Evolutionary conservation across 2,888 invertebrate genomes (phyloP).

Genomic region (Notocelia uddmanniana): DNA sequence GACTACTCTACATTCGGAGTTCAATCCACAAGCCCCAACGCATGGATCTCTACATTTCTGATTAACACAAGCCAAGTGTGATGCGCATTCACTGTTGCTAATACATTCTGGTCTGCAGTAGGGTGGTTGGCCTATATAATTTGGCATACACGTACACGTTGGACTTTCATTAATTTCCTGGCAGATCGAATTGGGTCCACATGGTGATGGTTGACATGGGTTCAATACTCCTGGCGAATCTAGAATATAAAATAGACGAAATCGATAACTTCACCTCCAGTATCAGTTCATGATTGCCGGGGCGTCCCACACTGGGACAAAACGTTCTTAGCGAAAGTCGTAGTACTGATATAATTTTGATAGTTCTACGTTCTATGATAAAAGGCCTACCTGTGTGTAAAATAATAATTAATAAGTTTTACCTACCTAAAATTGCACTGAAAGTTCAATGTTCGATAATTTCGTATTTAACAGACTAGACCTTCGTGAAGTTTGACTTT

Average conservation of each 20-base stretch:
- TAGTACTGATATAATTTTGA: no score
- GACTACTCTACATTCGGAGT: slow-evolving; percentile 90
- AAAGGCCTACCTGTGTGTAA: no score
- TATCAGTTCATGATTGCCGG: no score
- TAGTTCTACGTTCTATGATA: no score
- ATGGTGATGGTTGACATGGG: slow-evolving; percentile 92
- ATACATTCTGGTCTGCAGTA: slow-evolving; percentile 93
- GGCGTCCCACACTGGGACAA: no score
- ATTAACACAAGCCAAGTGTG: slow-evolving; percentile 89
- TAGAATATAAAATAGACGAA: slow-evolving; percentile 30
- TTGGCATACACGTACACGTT: slow-evolving; percentile 90
- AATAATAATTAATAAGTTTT: no score
- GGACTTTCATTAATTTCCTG: slow-evolving; percentile 88
- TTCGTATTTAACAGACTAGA: no score
- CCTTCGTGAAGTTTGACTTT: no score
- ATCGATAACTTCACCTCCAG: no score
- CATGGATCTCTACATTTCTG: slow-evolving; percentile 92
- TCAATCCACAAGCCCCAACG: slow-evolving; percentile 89
- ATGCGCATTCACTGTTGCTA: slow-evolving; percentile 90
- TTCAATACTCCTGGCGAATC: slow-evolving; percentile 71
- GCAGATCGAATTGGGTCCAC: slow-evolving; percentile 92
- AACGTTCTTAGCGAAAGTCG: no score
- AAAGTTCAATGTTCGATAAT: no score
- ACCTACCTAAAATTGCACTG: no score
- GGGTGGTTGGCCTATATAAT: slow-evolving; percentile 90